Base-by-base conservation (phyloP, 1,140 invertebrate species). In the Eriosoma lanigerum region DNA sequence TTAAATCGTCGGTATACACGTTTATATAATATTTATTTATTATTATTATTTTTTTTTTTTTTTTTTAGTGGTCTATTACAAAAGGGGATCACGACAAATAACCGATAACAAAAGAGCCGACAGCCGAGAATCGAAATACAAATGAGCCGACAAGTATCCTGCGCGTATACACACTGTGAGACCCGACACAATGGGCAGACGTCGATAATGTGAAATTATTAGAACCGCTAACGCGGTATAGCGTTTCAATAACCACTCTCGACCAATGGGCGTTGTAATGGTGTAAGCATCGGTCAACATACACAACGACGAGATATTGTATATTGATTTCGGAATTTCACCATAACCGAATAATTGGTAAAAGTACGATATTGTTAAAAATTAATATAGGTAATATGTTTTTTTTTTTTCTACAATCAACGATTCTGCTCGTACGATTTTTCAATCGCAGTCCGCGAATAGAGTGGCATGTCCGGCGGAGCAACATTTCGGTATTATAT, bases 141-240 rank as follows among this genome's bases (percentile, higher is more conserved):
- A 72, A 72, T 29, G 68, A 70, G 66, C 66, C 66, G 66, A 50
- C 66, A 50, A 70, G 66, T 68, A 68, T 64, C 62, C 64, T 46
- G 44, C 9, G 9, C 38, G 64, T 21, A 12, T 24, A 44, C 26
- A 17, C 64, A 46, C 38, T 24, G 64, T 15, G n/a, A 12, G 38
- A 44, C 62, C 32, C 32, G 62, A 44, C 64, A 68, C 64, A 68
- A 68, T 46, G 44, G 66, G 44, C 44, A 48, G 66, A 68, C 66
- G 44, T 46, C 66, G 66, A 68, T 68, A 46, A 48, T 17, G 38
- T 48, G 66, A 68, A 68, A 68, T 48, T 68, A 68, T 68, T 24
- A 68, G 38, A 68, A 17, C 66, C 64, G 64, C 64, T 68, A 68
- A 68, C n/a, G n/a, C 32, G 24, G 58, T 58, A 58, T 58, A 62